A percentile compares a stretch with the other conserved stretches of the same genome.
Evolutionary conservation across 1,140 invertebrate species (phyloP).

Genomic region (Nilaparvata lugens): DNA sequence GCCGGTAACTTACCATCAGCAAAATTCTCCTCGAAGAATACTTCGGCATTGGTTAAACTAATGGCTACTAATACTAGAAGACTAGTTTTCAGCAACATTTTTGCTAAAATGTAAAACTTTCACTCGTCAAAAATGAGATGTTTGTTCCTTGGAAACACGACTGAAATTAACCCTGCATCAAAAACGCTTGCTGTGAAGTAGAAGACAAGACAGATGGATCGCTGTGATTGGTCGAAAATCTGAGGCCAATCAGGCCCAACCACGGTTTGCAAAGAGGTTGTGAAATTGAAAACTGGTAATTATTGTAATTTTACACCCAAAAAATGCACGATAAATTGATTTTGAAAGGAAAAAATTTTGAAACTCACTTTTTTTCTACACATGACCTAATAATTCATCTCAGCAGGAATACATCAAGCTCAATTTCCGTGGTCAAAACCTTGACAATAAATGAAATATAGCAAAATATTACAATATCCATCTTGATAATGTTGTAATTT

Average conservation of each 20-base stretch:
- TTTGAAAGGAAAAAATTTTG: too few relatives aligned
- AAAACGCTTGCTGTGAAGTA: slow-evolving; percentile 4
- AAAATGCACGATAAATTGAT: not conserved
- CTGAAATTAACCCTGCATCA: slow-evolving; percentile 6
- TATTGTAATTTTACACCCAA: not conserved
- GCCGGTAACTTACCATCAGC: slow-evolving; percentile 18
- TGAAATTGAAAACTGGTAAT: not conserved
- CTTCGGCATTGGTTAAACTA: slow-evolving; percentile 17
- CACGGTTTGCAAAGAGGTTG: slow-evolving; percentile 18
- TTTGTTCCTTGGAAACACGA: not conserved
- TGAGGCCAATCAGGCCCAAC: slow-evolving; percentile 22
- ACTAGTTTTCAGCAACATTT: slow-evolving; percentile 2
- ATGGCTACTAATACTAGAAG: slow-evolving; percentile 10
- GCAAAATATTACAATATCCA: too few relatives aligned
- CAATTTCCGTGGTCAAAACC: too few relatives aligned
- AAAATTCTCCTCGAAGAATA: slow-evolving; percentile 24
- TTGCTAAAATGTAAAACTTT: not conserved
- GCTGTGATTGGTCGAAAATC: slow-evolving; percentile 19
- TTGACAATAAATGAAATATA: too few relatives aligned
- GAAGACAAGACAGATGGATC: slow-evolving; percentile 26
- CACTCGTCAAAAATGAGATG: not conserved
- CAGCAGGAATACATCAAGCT: too few relatives aligned
- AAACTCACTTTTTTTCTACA: too few relatives aligned
- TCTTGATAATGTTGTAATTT: too few relatives aligned
- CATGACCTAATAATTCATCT: too few relatives aligned